Evolutionary conservation across 2,113 vertebrate species (phyloP).

Genomic region (Stegastes partitus): DNA sequence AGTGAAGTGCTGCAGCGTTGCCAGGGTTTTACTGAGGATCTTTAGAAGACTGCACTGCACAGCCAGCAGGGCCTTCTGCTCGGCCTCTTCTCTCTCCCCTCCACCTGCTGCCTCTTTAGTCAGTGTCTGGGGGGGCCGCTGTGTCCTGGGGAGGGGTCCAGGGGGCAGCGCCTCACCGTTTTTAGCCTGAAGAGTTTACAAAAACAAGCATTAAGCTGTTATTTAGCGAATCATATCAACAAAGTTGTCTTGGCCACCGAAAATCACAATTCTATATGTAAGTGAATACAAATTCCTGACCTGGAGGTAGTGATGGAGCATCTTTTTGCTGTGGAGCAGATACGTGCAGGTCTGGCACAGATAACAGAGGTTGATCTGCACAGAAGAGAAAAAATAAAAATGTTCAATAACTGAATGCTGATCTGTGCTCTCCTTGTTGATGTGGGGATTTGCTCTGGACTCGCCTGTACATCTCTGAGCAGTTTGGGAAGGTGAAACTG

Average conservation of each 20-base stretch:
- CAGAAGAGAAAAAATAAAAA: conserved; percentile 11
- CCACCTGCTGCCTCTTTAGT: conserved; percentile 81
- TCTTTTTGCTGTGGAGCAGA: conserved; percentile 97
- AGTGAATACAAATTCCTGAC: conserved; percentile 81
- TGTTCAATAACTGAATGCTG: not conserved
- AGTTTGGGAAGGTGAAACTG: conserved; percentile 97
- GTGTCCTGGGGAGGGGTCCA: conserved; percentile 83
- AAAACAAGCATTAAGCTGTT: not conserved
- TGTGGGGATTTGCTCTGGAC: conserved; percentile 5
- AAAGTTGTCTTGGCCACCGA: too few species aligned
- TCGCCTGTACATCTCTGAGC: conserved; percentile 92
- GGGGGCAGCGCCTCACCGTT: conserved; percentile 91
- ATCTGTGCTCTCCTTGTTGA: not conserved
- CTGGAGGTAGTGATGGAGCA: conserved; percentile 98
- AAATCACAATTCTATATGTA: too few species aligned
- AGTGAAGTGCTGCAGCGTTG: conserved; percentile 94
- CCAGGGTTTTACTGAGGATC: conserved; percentile 96
- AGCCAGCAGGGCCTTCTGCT: conserved; percentile 90
- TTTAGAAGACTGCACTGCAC: conserved; percentile 97
- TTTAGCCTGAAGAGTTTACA: conserved; percentile 85
- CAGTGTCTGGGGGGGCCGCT: conserved; percentile 82
- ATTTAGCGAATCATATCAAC: too few species aligned
- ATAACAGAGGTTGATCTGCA: conserved; percentile 96
- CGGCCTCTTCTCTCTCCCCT: conserved; percentile 88
- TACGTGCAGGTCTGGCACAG: conserved; percentile 98